Base-by-base conservation (phyloP, 2,113 vertebrate species). In the Cnemophilus loriae region DNA sequence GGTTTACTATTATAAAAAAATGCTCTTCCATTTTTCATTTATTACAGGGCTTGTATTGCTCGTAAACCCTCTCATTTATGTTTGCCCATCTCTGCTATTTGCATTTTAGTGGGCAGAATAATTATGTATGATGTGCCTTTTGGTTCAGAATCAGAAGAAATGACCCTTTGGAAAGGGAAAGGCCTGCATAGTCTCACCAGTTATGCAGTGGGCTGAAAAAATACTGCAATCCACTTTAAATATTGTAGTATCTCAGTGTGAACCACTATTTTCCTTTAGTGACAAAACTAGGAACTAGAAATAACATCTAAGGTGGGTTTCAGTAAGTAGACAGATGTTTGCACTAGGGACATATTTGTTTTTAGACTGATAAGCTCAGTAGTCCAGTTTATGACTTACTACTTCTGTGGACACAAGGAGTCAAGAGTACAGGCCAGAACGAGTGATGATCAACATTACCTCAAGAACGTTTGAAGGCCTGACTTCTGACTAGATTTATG, bases 251-350 rank as follows among this genome's bases (percentile, higher is more conserved):
- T 32, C 41, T 65, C 65, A 23, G 8, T 47, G 33, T 64, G 49
- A 24, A 24, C 16, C 50, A 57, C 28, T 37, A 4, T 76, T 93
- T 76, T 88, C 27, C 53, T 30, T 8, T 83, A 77, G 83, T 21
- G 22, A 39, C 52, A 53, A 65, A 91, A 7, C 4, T 30, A 14
- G 57, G 23, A 50, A 60, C 32, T 23, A 41, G 17, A 65, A 79
- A 47, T 82, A 42, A 46, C 35, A 63, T 19, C 53, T n/a, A 33
- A 42, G 11, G 4, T 70, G 18, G 3, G 8, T 20, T 89, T 83
- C 0, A 0, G 11, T 50, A 68, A 27, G 17, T 35, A 59, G 74
- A 13, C 26, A 27, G 33, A 8, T 75, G 6, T 67, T 71, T 47
- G 33, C 77, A 46, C 13, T 50, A n/a, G 26, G 13, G 41, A 70